Evolutionary conservation across 2,113 vertebrate species (phyloP).

Genomic region (Scophthalmus maximus): DNA sequence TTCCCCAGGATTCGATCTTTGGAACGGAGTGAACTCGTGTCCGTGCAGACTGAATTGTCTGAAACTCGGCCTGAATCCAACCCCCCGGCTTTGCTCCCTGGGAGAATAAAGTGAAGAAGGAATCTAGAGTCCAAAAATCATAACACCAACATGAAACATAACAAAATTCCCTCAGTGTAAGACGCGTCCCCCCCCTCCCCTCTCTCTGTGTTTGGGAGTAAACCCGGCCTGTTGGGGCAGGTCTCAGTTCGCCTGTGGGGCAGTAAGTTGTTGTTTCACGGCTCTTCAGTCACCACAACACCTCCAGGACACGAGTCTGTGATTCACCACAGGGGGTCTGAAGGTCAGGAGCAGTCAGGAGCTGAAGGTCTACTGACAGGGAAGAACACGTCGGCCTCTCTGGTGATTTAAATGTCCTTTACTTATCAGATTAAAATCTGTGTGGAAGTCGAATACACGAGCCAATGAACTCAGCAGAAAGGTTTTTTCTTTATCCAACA

Average conservation of each 20-base stretch:
- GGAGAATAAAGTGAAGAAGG: neutral
- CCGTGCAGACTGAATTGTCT: too few species aligned
- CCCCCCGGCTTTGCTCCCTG: neutral
- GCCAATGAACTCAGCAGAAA: too few species aligned
- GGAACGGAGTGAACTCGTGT: conserved; percentile 13
- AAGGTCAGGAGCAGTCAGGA: neutral
- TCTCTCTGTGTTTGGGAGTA: neutral
- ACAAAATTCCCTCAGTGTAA: neutral
- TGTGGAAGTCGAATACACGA: too few species aligned
- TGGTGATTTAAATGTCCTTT: too few species aligned
- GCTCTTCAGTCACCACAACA: neutral
- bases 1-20: neutral
- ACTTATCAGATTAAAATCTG: too few species aligned
- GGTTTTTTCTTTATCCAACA: too few species aligned
- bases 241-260: conserved; percentile 3
- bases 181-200: neutral
- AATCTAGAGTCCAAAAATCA: neutral
- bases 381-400: too few species aligned
- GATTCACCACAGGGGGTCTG: neutral
- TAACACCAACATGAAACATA: neutral
- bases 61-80: conserved; percentile 1
- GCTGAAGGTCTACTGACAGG: neutral
- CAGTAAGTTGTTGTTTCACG: neutral
- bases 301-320: too few species aligned
- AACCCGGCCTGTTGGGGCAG: conserved; percentile 6